Evolutionary conservation across 2,888 invertebrate species (phyloP), one percentile per base, ranked within the genome.

Genomic region (Agonum fuliginosum): DNA sequence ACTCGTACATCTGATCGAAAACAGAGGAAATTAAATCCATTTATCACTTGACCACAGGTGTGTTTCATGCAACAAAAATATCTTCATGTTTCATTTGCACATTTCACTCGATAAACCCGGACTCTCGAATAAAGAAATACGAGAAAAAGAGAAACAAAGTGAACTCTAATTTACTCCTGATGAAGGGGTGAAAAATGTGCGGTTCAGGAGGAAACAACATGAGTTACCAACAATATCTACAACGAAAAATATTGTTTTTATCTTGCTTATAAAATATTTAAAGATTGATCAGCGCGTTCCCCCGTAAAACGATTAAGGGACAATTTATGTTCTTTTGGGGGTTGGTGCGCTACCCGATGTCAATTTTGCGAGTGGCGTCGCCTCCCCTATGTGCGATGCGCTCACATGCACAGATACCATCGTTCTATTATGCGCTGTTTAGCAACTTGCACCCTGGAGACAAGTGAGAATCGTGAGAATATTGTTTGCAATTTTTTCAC

Each of bases 351-450:
- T 17, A 30, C 62, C 14, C 41, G 20, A 27, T 74, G 74, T 74
- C 62, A 74, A 62, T 74, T 46, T 24, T 24, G 22, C 30, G 43
- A 62, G 24, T 74, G 34, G 43, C 17, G 71, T 48, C n/a, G 24
- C 12, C 12, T 5, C 41, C 37, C 67, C 37, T 67, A 65, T 10
- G 14, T n/a, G 12, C 48, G 8, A 14, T 58, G 58, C 43, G 20
- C 69, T 22, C n/a, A 2, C 22, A 12, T 72, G 20, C 19, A 46
- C 27, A 46, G 65, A 62, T 65, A 74, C 46, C 79, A 80, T 81
- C 82, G 78, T 78, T 77, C 80, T 80, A 82, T 82, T 82, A 82
- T 81, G 80, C 80, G 69, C 81, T 81, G 80, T 81, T 82, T 82
- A 82, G 81, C 81, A 81, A 80, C 81, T 81, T 72, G 78, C 79